Conservation (phyloP, 2,888 invertebrate genomes). For the Lycaena phlaeas region DNA sequence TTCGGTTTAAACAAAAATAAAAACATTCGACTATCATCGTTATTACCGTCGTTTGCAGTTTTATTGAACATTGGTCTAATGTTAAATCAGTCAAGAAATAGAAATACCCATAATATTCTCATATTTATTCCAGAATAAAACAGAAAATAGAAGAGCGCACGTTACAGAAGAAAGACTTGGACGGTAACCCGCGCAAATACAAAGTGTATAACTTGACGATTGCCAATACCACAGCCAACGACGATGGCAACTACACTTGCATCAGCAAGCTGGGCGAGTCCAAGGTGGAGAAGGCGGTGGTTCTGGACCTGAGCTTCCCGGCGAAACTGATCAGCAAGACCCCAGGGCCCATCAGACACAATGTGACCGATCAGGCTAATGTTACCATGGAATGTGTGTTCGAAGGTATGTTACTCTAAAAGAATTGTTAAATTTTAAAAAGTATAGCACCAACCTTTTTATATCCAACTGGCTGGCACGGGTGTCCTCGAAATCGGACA, state of each 20-base stretch:
- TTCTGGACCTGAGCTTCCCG: slow-evolving; percentile 39
- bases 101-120: slow-evolving; percentile 8
- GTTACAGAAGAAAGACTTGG: slow-evolving; percentile 27
- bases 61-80: no score
- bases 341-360: slow-evolving; percentile 28
- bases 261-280: slow-evolving; percentile 26
- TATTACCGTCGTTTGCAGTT: no score
- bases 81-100: no score
- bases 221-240: slow-evolving; percentile 30
- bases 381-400: slow-evolving; percentile 45
- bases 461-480: no score
- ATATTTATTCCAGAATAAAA: slow-evolving; percentile 39
- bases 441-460: no score
- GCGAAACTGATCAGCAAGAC: slow-evolving; percentile 34
- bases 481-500: no score
- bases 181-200: slow-evolving; percentile 32
- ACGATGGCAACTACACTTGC: slow-evolving; percentile 54
- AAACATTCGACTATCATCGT: no score
- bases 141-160: slow-evolving; percentile 22
- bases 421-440: no score
- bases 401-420: slow-evolving; percentile 55
- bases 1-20: no score
- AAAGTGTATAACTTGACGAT: slow-evolving; percentile 37
- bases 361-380: slow-evolving; percentile 29
- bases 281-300: slow-evolving; percentile 18